phyloP scores from a whole-genome alignment of 2,888 invertebrate species.

The Drosophila bunnanda region DNA sequence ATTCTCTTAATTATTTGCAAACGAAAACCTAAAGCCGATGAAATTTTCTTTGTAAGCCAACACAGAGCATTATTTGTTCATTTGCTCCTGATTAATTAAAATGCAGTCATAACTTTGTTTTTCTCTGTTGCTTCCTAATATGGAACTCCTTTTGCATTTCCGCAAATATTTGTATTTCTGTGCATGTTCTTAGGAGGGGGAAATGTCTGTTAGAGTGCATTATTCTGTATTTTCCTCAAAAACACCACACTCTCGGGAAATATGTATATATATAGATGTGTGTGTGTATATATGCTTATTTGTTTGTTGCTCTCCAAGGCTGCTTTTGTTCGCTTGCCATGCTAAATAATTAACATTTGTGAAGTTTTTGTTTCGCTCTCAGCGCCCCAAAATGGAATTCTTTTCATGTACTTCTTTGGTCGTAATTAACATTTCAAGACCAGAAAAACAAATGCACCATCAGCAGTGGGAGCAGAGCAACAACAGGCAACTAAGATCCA shows the following conservation, averaged over 20 bases:
- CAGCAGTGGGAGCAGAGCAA: constrained; percentile 17
- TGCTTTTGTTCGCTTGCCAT: constrained; percentile 26
- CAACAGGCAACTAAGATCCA: constrained; percentile 16
- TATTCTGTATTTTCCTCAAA: constrained; percentile 12
- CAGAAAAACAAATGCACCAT: constrained; percentile 35
- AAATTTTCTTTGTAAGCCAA: not conserved
- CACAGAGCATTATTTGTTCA: not conserved
- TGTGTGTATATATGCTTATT: constrained; percentile 6
- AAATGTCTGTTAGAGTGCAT: constrained; percentile 21
- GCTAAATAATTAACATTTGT: constrained; percentile 42
- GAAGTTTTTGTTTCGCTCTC: constrained; percentile 41
- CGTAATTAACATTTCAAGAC: constrained; percentile 44
- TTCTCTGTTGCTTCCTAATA: not conserved
- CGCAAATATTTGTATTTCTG: constrained; percentile 14
- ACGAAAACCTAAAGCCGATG: not conserved
- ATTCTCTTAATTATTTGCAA: not conserved
- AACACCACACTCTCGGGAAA: not conserved
- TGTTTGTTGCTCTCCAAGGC: constrained; percentile 24
- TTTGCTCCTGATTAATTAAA: constrained; percentile 29
- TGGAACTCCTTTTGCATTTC: constrained; percentile 14
- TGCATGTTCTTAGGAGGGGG: not conserved
- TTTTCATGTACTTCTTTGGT: constrained; percentile 30
- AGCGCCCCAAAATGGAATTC: constrained; percentile 25
- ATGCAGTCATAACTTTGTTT: constrained; percentile 25
- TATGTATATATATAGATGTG: not conserved